Evolutionary conservation across 2,113 vertebrate species (phyloP), one percentile per base, ranked within the genome.

Genomic region (Cyprinodon brontotheroides): DNA sequence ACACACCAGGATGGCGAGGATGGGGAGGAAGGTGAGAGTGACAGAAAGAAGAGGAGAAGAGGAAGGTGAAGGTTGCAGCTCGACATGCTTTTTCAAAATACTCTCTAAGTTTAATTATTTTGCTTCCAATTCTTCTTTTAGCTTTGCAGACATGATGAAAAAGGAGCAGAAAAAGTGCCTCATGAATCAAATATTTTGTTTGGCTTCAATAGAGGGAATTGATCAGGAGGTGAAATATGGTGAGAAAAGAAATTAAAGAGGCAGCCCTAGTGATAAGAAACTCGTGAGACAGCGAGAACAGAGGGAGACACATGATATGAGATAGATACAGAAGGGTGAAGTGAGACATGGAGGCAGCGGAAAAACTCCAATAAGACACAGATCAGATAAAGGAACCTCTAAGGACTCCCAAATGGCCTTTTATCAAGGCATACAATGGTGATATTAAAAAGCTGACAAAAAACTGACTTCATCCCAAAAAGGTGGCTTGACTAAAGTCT

Each of bases 381-480:
- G 87, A 93, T 91, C 90, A 83, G 88, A 92, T 92, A 91, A 87
- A 72, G 5, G 74, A 38, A 72, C 81, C 90, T 89, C 88, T 66
- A 80, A 92, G 85, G 88, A 91, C 79, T 84, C 85, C 78, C 88
- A 87, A 87, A 91, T 87, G 89, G 90, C 79, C 87, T 82, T 89
- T 87, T 91, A 92, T 92, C 90, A 82, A 39, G 0, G 79, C 43
- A 8, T 86, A 80, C 83, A 86, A 89, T 48, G 76, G 80, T 79
- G 88, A 92, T 90, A 93, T 91, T 85, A 92, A 93, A 91, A 91
- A 90, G 57, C 6, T 79, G 72, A 72, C 65, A 66, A 22, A 65
- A 82, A n/a, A n/a, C n/a, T n/a, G n/a, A n/a, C n/a, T 43, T 82
- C 81, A 59, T 81, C 77, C 78, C 68, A 53, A 61, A 64, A 75